These are phyloP conservation scores for Haliclona indistincta DNA, from an alignment of 37 sponge, comb jelly and placozoan species.

Conservation along the genomic window DNA sequence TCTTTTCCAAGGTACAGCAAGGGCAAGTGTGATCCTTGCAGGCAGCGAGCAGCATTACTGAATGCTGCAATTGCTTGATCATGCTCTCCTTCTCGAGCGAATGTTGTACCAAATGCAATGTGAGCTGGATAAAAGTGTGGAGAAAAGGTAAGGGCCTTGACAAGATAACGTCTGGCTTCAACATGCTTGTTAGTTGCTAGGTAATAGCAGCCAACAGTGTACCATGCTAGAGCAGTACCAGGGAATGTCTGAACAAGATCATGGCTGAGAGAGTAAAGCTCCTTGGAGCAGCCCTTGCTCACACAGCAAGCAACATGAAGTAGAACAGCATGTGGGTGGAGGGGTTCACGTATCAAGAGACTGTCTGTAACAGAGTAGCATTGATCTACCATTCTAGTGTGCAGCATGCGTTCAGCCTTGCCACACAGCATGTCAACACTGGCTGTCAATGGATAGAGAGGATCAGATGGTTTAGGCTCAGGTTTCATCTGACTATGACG, in stretches of 20 bases:
- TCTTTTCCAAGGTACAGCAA: slow-evolving; percentile 76
- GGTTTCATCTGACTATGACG: slow-evolving; percentile 8
- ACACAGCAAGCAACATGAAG: slow-evolving; percentile 65
- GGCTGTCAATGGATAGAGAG: slow-evolving; percentile 8
- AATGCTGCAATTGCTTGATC: slow-evolving; percentile 88
- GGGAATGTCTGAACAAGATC: slow-evolving; percentile 64
- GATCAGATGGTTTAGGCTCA: neutral
- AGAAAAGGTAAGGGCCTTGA: slow-evolving; percentile 58
- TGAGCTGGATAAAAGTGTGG: slow-evolving; percentile 63
- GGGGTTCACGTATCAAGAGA: slow-evolving; percentile 64
- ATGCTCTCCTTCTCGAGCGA: slow-evolving; percentile 71
- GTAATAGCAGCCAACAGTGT: slow-evolving; percentile 86
- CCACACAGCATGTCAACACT: slow-evolving; percentile 46
- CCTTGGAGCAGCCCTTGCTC: slow-evolving; percentile 32
- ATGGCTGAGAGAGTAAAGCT: slow-evolving; percentile 74
- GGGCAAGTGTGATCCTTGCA: slow-evolving; percentile 79
- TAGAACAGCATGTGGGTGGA: slow-evolving; percentile 51
- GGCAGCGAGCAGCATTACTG: slow-evolving; percentile 71
- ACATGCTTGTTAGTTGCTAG: slow-evolving; percentile 44
- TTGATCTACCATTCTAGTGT: slow-evolving; percentile 34
- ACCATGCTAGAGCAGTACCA: slow-evolving; percentile 72
- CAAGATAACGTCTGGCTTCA: slow-evolving; percentile 66
- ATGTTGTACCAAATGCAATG: slow-evolving; percentile 73
- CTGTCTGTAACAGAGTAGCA: slow-evolving; percentile 57
- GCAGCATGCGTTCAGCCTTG: slow-evolving; percentile 27